Evolutionary conservation across 2,113 vertebrate species (phyloP), one percentile per base, ranked within the genome.

Genomic region (Mesocricetus auratus): DNA sequence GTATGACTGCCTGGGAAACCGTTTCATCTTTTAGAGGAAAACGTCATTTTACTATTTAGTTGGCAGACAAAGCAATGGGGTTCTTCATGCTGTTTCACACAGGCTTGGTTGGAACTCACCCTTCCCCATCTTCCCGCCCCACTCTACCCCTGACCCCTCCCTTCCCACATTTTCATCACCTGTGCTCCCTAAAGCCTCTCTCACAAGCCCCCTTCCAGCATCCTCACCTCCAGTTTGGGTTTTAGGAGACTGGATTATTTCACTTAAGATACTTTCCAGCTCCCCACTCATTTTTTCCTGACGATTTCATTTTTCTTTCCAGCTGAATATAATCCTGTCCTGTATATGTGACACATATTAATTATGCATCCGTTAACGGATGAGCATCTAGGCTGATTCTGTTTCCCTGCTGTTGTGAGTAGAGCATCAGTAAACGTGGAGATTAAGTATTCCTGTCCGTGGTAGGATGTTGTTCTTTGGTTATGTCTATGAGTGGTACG

Each of bases 61-160:
- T 47, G 45, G 29, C 19, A 81, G 47, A 81, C 60, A 85, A 85
- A 31, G n/a, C 1, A 29, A 29, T 13, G 33, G 81, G 24, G 56
- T 42, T 83, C n/a, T 29, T 42, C 1, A 42, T 42, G 24, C 64
- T 58, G 42, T 62, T 42, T 62, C 58, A 62, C 58, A 45, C 16
- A 17, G 39, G 24, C 81, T 31, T 62, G 39, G 15, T 64, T 62
- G 29, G 31, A 62, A 64, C 7, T 62, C n/a, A 62, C 12, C 50
- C 50, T 81, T 17, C 8, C 42, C 29, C 9, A 12, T 33, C 26
- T 31, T 66, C n/a, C 82, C 45, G 39, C 29, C 82, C 17, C 1
- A 11, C 1, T 0, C 81, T n/a, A 17, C 2, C 26, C 21, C 31
- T 31, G 8, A 19, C 60, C 5, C 16, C 12, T 5, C 42, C 29